A percentile compares a stretch with the other conserved stretches of the same genome.
These are phyloP conservation scores for Synaphobranchus kaupii DNA, from an alignment of 2,797 vertebrate species.

Conservation along the genomic window DNA sequence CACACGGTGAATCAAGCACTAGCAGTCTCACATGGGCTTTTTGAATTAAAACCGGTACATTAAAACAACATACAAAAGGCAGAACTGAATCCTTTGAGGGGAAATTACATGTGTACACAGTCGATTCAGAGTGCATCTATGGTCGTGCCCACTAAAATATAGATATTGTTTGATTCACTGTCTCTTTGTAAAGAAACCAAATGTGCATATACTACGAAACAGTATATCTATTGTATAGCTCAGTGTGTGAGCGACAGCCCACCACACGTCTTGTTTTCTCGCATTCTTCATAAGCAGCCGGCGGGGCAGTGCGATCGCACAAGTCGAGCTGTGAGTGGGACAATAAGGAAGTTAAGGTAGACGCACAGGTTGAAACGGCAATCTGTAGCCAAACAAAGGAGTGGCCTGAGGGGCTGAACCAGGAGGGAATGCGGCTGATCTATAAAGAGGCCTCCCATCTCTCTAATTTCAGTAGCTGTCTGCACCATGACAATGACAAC, in stretches of 20 bases:
- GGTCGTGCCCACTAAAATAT: not conserved
- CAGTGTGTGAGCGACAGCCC: not conserved
- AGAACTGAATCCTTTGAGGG: not conserved
- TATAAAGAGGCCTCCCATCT: conserved; percentile 42
- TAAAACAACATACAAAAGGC: not conserved
- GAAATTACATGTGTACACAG: not conserved
- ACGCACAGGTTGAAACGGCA: not conserved
- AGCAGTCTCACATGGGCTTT: not conserved
- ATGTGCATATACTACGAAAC: not conserved
- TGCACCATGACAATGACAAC: conserved; percentile 57
- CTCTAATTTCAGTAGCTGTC: conserved; percentile 50
- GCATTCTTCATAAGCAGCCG: conserved; percentile 45
- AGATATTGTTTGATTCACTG: conserved; percentile 1
- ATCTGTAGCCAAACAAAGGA: conserved; percentile 46
- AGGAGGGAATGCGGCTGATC: conserved; percentile 40
- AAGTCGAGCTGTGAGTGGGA: conserved; percentile 8
- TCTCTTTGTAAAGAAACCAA: not conserved
- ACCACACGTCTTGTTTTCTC: conserved; percentile 31
- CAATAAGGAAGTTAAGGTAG: conserved; percentile 25
- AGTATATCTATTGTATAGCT: not conserved
- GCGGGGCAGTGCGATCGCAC: conserved; percentile 49
- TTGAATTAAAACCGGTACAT: not conserved
- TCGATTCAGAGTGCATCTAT: not conserved
- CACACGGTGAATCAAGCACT: too few species aligned
- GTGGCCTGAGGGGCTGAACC: conserved; percentile 47